Percentiles rank a stretch among this genome's conserved stretches.
Conservation (phyloP, 2,797 vertebrate genomes). For the Karalla daura region DNA sequence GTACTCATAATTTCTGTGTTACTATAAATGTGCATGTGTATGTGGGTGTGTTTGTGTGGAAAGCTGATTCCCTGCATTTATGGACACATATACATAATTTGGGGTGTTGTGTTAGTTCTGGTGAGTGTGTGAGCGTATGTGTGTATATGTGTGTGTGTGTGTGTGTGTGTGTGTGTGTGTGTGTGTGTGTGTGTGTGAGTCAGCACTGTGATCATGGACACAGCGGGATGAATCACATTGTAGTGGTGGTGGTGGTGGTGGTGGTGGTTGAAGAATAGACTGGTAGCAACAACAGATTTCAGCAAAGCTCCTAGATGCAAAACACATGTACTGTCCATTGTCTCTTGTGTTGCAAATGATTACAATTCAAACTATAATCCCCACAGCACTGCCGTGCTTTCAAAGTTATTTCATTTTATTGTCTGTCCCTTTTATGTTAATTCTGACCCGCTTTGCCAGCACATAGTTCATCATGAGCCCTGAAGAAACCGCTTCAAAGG, state of each 20-base stretch:
- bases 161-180: slow-evolving; percentile 21
- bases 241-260: slow-evolving; percentile 40
- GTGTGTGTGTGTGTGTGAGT: slow-evolving; percentile 58
- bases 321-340: slow-evolving; percentile 36
- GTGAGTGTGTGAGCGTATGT: neutral
- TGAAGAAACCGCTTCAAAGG: slow-evolving; percentile 12
- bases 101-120: slow-evolving; percentile 1
- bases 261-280: slow-evolving; percentile 37
- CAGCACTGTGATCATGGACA: slow-evolving; percentile 62
- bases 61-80: slow-evolving; percentile 25
- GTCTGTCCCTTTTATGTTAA: slow-evolving; percentile 11
- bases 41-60: slow-evolving; percentile 37
- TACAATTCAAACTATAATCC: slow-evolving; percentile 12
- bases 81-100: slow-evolving; percentile 17
- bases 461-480: slow-evolving; percentile 5
- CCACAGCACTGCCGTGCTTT: neutral
- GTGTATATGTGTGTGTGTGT: neutral
- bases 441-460: neutral
- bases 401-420: slow-evolving; percentile 10
- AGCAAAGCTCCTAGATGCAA: slow-evolving; percentile 53
- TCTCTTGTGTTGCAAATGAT: slow-evolving; percentile 14
- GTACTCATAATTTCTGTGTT: neutral
- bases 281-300: slow-evolving; percentile 50
- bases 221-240: slow-evolving; percentile 67
- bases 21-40: slow-evolving; percentile 35